Base-by-base conservation (phyloP, 2,797 vertebrate species). In the Sebastes variabilis region DNA sequence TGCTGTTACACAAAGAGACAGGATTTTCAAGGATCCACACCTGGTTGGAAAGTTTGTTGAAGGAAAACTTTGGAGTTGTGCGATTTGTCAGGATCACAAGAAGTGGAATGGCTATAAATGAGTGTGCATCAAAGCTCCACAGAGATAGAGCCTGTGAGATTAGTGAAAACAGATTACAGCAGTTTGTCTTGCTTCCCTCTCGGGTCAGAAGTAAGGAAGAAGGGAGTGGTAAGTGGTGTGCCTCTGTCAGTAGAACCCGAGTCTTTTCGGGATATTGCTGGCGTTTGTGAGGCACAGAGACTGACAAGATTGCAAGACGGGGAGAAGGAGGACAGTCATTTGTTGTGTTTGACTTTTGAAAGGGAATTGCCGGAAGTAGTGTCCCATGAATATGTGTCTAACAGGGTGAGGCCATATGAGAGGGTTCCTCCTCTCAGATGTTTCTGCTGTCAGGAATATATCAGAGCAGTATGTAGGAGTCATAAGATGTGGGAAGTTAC, bases 191-290 rank as follows among this genome's bases (percentile, higher is more conserved):
- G 56, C 56, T 29, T 29, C 58, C 58, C 25, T 29, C 58, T 59
- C 25, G 29, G 58, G 27, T 59, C 58, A 59, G 25, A 56, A 25
- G 58, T 9, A 16, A 59, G 56, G 25, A 59, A 18, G 25, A 59
- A 29, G 4, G 56, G 25, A 27, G 56, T 59, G 56, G 56, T 2
- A 8, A 59, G 56, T 56, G 38, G 38, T 6, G 38, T 42, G 0
- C 14, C 6, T 0, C 0, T 42, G 14, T 7, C 38, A 42, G 14
- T 16, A 42, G 14, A 42, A 42, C 38, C 14, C 5, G 0, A 36
- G 11, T 62, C 1, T 13, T 62, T 62, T 62, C 10, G 0, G n/a
- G 30, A 34, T 34, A n/a, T 36, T 34, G 20, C 20, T 4, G 30
- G 30, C 32, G 30, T 62, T 36, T 22, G 11, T 34, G 6, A 29